A percentile compares a stretch with the other conserved stretches of the same genome.
These are phyloP conservation scores for Diachrysia chrysitis DNA, from an alignment of 2,888 invertebrate species.

Conservation along the genomic window DNA sequence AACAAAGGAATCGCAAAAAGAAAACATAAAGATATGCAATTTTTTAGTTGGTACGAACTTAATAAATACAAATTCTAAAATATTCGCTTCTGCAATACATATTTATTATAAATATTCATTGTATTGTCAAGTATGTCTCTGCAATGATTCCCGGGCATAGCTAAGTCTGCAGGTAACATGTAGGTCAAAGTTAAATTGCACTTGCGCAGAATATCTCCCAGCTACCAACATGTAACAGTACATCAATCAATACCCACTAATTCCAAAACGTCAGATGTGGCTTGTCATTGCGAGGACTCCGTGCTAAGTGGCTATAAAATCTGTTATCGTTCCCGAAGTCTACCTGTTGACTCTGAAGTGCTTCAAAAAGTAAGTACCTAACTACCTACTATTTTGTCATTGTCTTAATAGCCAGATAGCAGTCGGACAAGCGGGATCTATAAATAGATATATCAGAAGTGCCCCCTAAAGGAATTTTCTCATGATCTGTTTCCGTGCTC, in stretches of 20 bases:
- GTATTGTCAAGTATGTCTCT: neutral
- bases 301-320: neutral
- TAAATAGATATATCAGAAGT: constrained; percentile 1
- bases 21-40: too few species aligned
- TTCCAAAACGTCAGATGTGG: constrained; percentile 5
- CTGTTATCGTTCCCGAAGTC: neutral
- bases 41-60: too few species aligned
- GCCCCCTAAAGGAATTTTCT: constrained; percentile 4
- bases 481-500: neutral
- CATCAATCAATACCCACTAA: constrained; percentile 37
- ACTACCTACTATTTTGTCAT: neutral
- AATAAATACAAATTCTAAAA: too few species aligned
- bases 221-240: neutral
- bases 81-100: too few species aligned
- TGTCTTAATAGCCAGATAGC: neutral
- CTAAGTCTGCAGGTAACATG: neutral
- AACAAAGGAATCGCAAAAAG: too few species aligned
- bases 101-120: too few species aligned
- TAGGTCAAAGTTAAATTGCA: constrained; percentile 24
- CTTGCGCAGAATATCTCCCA: constrained; percentile 41
- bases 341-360: neutral
- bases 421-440: constrained; percentile 1
- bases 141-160: neutral
- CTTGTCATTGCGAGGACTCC: neutral
- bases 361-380: neutral